phyloP scores from a whole-genome alignment of 2,113 vertebrate genomes.

The Callospermophilus lateralis region DNA sequence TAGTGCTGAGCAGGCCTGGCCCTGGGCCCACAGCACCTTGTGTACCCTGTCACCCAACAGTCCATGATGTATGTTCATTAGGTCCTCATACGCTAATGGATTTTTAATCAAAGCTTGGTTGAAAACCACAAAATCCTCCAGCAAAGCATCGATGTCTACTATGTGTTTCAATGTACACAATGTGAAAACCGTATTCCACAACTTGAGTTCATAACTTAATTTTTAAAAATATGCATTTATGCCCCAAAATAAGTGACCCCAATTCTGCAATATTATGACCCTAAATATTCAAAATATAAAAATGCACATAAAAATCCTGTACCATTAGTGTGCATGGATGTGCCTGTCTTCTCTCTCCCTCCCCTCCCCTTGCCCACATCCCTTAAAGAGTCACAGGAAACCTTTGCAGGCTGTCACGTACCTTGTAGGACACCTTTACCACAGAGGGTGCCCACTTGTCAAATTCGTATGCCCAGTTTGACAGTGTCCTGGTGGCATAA shows the following conservation, averaged over 20 bases:
- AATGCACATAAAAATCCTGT: rapidly evolving
- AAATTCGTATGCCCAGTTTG: constrained; percentile 99
- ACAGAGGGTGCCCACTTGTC: constrained; percentile 99
- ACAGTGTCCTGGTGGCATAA: constrained; percentile 92
- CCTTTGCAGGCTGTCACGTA: constrained; percentile 66
- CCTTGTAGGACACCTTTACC: constrained; percentile 98
- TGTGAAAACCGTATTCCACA: not conserved
- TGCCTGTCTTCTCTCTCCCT: not conserved
- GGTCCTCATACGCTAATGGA: rapidly evolving
- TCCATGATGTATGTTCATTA: not conserved
- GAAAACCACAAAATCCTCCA: not conserved
- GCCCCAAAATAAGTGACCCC: not conserved
- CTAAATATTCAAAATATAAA: rapidly evolving
- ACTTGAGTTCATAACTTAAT: not conserved
- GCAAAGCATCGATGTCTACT: not conserved
- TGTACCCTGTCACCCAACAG: not conserved
- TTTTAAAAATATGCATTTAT: not conserved
- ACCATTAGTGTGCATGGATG: not conserved
- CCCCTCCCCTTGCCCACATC: rapidly evolving
- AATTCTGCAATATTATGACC: not conserved
- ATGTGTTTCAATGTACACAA: not conserved
- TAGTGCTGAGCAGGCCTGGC: not conserved
- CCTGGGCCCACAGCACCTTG: not conserved
- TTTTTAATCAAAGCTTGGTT: not conserved
- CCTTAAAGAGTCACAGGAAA: not conserved